phyloP scores from a whole-genome alignment of 2,113 vertebrate species.

The Pyxicephalus adspersus region DNA sequence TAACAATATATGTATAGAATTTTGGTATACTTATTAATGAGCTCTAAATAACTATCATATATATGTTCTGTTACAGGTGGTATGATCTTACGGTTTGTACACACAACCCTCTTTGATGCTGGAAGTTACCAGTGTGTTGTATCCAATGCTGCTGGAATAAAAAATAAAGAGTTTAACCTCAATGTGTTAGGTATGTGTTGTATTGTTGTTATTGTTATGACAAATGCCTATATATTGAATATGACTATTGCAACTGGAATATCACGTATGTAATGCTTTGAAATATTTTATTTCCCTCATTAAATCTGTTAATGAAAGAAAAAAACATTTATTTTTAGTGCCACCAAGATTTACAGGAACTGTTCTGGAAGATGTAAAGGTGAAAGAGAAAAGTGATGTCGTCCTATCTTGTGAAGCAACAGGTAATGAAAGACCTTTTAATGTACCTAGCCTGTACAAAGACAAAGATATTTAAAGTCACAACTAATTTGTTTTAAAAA shows the following conservation, averaged over 20 bases:
- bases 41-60: too few species aligned
- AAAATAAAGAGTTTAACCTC: slow-evolving; percentile 83
- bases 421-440: slow-evolving; percentile 73
- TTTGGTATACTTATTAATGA: too few species aligned
- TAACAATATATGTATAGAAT: neutral
- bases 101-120: slow-evolving; percentile 73
- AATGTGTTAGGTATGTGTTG: slow-evolving; percentile 80
- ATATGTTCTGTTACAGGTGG: slow-evolving; percentile 62
- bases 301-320: too few species aligned
- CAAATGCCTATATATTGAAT: too few species aligned
- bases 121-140: slow-evolving; percentile 88
- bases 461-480: too few species aligned
- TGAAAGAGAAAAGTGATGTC: slow-evolving; percentile 84
- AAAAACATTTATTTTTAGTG: slow-evolving; percentile 68
- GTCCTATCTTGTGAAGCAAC: slow-evolving; percentile 86
- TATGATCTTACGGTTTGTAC: slow-evolving; percentile 77
- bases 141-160: slow-evolving; percentile 86
- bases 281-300: too few species aligned
- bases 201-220: neutral
- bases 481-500: too few species aligned
- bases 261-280: too few species aligned
- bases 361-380: slow-evolving; percentile 82
- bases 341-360: slow-evolving; percentile 83
- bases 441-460: neutral
- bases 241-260: too few species aligned